Base-by-base conservation (phyloP, 2,888 invertebrate genomes). In the Protophormia terraenovae region DNA sequence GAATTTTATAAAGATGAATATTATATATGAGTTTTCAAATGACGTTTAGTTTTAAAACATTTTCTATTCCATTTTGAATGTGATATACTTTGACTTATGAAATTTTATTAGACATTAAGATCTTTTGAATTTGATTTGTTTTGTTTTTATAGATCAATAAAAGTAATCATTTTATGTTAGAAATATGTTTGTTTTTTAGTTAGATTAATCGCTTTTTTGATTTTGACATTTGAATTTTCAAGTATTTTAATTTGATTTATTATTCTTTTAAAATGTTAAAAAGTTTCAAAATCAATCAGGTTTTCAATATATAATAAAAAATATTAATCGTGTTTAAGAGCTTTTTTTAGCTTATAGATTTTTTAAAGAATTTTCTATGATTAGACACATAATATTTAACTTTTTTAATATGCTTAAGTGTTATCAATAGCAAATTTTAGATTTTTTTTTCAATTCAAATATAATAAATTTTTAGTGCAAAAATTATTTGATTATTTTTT, bases 21-120 rank as follows among this genome's bases (percentile, higher is more conserved):
- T 24, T 3, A 6, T 10, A 41, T 32, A 53, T 22, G 4, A 16
- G 2, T n/a, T 4, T 55, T 12, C 16, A 77, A 58, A 58, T 47
- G n/a, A n/a, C n/a, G 24, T 22, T 22, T 41, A n/a, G 53, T 24
- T 53, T n/a, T n/a, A n/a, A n/a, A n/a, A n/a, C n/a, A n/a, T n/a
- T n/a, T n/a, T n/a, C n/a, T n/a, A n/a, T n/a, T n/a, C n/a, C n/a
- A n/a, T n/a, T n/a, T n/a, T n/a, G n/a, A n/a, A n/a, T 53, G 1
- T 16, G 58, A 60, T 35, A 8, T 24, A 58, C 60, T 60, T 67
- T 77, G 77, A 67, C 32, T 67, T 55, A 58, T 45, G 5, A 10
- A 12, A 24, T 24, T 45, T 45, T 22, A 3, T 50, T 12, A 12
- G 22, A 10, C 2, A 19, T 47, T 16, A 47, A 47, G 16, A 47